Evolutionary conservation across 1,140 invertebrate species (phyloP), one percentile per base, ranked within the genome.

Genomic region (Sinella curviseta): DNA sequence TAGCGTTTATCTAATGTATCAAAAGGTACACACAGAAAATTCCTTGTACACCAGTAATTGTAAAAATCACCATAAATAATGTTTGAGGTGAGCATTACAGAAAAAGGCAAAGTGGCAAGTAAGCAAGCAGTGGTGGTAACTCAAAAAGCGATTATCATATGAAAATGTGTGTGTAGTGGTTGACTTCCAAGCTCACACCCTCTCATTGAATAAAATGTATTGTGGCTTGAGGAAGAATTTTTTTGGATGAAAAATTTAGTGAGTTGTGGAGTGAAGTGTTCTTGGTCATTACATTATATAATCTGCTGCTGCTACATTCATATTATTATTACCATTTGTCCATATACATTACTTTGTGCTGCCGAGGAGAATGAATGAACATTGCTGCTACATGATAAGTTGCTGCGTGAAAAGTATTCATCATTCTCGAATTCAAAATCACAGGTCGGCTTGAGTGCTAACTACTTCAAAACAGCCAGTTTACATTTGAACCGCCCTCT

Each of bases 391-490:
- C 60, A 79, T 81, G 81, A 82, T 76, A 79, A 79, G 78, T 78
- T 78, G 81, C 78, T 77, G 78, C 77, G 76, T 76, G 75, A 76
- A 79, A 74, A 82, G 76, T 82, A 79, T 79, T 79, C 81, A 82
- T 79, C 76, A 80, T 79, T 77, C 79, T 82, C 79, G 78, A 79
- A 82, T 82, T 77, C 74, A 48, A 79, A 82, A 82, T 82, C 81
- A 82, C 78, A 82, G 81, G 78, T 78, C 81, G 81, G 81, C 76
- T 60, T 34, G 24, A 82, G 81, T 82, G 81, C 81, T 82, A 82
- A 82, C 78, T 70, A 78, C 78, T 82, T 76, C 78, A 75, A 82
- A 82, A 82, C 79, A 73, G 76, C 67, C 76, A 74, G 48, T 73
- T 79, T 79, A 67, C 48, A 67, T 65, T 48, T 57, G 39, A 24